These are phyloP conservation scores for Sphaerophoria rueppellii DNA, from an alignment of 2,888 invertebrate genomes.

Conservation along the genomic window DNA sequence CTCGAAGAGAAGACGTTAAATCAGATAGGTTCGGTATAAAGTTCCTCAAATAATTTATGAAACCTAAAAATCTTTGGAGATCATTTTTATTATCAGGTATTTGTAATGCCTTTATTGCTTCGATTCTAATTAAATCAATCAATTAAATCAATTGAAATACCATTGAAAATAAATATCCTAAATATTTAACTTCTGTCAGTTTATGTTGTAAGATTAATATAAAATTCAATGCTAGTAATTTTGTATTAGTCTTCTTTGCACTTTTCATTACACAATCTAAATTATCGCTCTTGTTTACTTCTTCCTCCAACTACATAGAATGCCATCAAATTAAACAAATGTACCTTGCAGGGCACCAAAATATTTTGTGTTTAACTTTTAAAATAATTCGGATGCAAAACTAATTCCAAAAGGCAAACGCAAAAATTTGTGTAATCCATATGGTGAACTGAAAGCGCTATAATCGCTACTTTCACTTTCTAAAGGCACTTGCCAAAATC, in stretches of 20 bases:
- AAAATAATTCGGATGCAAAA: background rate
- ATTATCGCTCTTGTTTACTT: background rate
- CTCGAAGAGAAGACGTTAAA: slow-evolving; percentile 8
- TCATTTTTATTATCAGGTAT: background rate
- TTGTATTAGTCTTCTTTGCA: background rate
- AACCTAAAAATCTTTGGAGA: too few species aligned
- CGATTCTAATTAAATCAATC: background rate
- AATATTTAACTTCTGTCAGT: slow-evolving; percentile 8
- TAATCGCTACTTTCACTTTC: background rate
- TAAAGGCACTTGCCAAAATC: background rate
- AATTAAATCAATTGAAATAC: background rate
- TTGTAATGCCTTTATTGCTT: background rate
- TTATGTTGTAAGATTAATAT: background rate
- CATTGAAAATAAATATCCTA: slow-evolving; percentile 7
- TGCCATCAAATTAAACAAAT: background rate
- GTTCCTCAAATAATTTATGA: background rate
- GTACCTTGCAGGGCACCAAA: background rate
- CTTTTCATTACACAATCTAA: background rate
- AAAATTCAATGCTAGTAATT: background rate
- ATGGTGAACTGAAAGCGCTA: background rate
- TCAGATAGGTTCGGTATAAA: slow-evolving; percentile 11
- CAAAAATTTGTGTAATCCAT: background rate
- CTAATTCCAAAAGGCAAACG: background rate
- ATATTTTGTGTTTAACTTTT: background rate
- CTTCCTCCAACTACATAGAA: background rate